A percentile compares a stretch with the other conserved stretches of the same genome.
These are phyloP conservation scores for Leptopterna dolabrata DNA, from an alignment of 2,888 invertebrate genomes.

Conservation along the genomic window DNA sequence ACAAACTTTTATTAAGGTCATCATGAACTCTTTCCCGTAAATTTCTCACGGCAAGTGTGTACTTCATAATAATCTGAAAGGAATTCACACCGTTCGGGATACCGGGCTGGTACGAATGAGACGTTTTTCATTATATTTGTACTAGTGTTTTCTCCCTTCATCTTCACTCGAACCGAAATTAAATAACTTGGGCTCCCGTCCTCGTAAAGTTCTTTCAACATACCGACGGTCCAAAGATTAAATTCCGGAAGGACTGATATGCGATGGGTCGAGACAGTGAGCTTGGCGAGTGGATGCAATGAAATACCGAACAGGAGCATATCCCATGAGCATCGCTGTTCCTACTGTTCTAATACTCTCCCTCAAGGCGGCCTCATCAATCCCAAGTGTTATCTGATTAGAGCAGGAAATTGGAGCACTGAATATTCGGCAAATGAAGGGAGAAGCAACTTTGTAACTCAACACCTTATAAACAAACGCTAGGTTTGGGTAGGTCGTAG, in stretches of 20 bases:
- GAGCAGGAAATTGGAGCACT: no score
- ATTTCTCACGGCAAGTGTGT: not conserved
- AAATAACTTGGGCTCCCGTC: not conserved
- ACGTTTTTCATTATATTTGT: not conserved
- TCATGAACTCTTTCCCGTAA: not conserved
- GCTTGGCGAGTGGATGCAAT: not conserved
- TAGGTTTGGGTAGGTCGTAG: no score
- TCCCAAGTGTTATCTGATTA: not conserved
- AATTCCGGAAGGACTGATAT: not conserved
- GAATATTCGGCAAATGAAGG: no score
- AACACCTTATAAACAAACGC: no score
- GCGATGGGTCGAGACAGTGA: not conserved
- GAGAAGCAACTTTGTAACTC: no score
- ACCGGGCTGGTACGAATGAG: no score
- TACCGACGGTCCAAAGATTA: not conserved
- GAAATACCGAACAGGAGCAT: not conserved
- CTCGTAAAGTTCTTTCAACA: conserved; percentile 2
- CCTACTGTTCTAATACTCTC: not conserved
- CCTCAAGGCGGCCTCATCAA: not conserved
- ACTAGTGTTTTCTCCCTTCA: not conserved
- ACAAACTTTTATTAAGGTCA: no score
- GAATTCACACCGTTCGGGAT: no score
- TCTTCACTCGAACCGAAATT: not conserved
- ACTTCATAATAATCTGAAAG: not conserved
- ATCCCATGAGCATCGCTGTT: not conserved